These are phyloP conservation scores for Panagrolaimus sp. DNA, from an alignment of 1,140 invertebrate species.

Conservation along the genomic window DNA sequence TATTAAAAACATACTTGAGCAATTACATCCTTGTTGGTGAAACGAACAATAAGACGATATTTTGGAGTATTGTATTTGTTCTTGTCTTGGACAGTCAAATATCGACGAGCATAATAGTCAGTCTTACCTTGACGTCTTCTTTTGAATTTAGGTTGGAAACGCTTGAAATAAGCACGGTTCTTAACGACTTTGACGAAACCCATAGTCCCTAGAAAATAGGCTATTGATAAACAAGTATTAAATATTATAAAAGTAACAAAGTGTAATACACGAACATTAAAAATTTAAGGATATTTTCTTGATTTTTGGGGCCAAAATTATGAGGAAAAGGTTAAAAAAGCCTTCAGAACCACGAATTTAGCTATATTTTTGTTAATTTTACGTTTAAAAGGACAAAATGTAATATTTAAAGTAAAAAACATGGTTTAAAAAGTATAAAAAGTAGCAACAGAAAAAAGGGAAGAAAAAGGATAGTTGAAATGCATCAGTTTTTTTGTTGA, in stretches of 20 bases:
- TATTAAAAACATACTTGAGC: slow-evolving; percentile 70
- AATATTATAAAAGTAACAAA: neutral
- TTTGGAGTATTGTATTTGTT: slow-evolving; percentile 99
- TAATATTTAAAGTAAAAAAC: too few species aligned
- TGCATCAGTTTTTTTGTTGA: too few species aligned
- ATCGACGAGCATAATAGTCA: slow-evolving; percentile 78
- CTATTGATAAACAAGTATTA: neutral
- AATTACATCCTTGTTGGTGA: slow-evolving; percentile 95
- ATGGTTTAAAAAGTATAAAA: too few species aligned
- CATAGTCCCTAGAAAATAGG: slow-evolving; percentile 60
- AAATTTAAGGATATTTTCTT: too few species aligned
- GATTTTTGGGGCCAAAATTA: too few species aligned
- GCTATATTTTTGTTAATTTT: too few species aligned
- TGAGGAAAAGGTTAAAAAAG: too few species aligned
- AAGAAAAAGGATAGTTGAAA: too few species aligned
- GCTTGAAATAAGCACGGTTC: slow-evolving; percentile 99
- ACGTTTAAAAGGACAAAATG: too few species aligned
- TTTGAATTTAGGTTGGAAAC: slow-evolving; percentile 77
- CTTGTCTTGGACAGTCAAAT: slow-evolving; percentile 93
- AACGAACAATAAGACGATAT: slow-evolving; percentile 91
- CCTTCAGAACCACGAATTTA: too few species aligned
- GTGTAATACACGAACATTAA: neutral
- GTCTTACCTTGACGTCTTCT: slow-evolving; percentile 66
- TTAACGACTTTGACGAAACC: slow-evolving; percentile 99
- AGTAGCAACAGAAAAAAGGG: too few species aligned